These are phyloP conservation scores for Mungos mungo DNA, from an alignment of 2,113 vertebrate genomes.

Conservation along the genomic window DNA sequence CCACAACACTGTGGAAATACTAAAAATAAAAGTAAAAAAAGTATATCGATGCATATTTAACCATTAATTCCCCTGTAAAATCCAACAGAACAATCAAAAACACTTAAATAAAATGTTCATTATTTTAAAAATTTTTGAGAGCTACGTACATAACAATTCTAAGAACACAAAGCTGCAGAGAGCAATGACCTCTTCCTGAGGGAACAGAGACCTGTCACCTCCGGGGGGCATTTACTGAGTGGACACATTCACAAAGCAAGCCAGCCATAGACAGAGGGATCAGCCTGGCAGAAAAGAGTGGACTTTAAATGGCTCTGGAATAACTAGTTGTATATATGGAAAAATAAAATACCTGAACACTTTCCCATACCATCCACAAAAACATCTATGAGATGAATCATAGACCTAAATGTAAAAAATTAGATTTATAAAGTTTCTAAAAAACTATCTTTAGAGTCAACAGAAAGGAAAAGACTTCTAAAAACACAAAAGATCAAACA, in stretches of 20 bases:
- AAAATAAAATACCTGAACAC: neutral
- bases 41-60: neutral
- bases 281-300: neutral
- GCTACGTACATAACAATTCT: neutral
- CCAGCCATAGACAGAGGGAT: neutral
- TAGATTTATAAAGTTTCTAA: neutral
- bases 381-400: neutral
- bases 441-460: neutral
- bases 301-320: neutral
- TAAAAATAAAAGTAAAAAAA: neutral
- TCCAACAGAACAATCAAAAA: neutral
- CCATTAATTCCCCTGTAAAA: neutral
- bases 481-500: neutral
- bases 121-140: neutral
- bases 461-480: neutral
- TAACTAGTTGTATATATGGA: neutral
- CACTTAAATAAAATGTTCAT: neutral
- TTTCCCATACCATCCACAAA: neutral
- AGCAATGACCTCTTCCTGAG: neutral
- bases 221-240: neutral
- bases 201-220: neutral
- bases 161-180: neutral
- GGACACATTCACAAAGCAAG: neutral
- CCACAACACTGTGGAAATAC: neutral
- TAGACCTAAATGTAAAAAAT: neutral